A percentile compares a stretch with the other conserved stretches of the same genome.
These are phyloP conservation scores for Aphelinus atriplicis DNA, from an alignment of 1,140 invertebrate genomes.

Conservation along the genomic window DNA sequence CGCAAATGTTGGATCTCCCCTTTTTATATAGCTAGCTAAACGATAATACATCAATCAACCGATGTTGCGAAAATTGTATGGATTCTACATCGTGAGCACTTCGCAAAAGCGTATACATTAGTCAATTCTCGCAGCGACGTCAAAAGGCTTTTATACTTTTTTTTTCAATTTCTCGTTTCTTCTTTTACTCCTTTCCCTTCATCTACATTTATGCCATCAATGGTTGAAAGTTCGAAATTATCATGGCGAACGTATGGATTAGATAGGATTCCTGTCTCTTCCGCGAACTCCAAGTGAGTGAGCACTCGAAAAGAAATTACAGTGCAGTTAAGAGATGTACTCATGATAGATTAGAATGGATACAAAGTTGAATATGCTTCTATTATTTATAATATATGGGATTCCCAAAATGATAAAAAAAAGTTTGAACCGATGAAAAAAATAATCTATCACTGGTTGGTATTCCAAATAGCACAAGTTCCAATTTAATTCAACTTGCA, in stretches of 20 bases:
- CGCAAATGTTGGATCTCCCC: slow-evolving; percentile 24
- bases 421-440: too few species aligned
- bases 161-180: slow-evolving; percentile 24
- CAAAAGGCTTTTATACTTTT: slow-evolving; percentile 37
- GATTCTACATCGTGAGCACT: slow-evolving; percentile 45
- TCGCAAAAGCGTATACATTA: slow-evolving; percentile 51
- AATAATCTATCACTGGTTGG: too few species aligned
- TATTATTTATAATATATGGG: too few species aligned
- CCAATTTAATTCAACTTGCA: too few species aligned
- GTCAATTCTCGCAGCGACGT: slow-evolving; percentile 43
- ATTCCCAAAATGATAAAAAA: too few species aligned
- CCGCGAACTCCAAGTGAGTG: too few species aligned
- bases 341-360: too few species aligned
- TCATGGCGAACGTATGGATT: slow-evolving; percentile 27
- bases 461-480: too few species aligned
- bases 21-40: slow-evolving; percentile 51
- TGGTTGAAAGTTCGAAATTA: slow-evolving; percentile 36
- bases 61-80: slow-evolving; percentile 42
- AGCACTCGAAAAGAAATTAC: too few species aligned
- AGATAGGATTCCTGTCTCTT: too few species aligned
- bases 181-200: slow-evolving; percentile 7
- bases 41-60: slow-evolving; percentile 54
- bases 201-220: slow-evolving; percentile 12
- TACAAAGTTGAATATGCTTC: too few species aligned
- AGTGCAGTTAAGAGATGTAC: too few species aligned